Conservation (phyloP, 2,797 vertebrate species). For the Lates japonicus region DNA sequence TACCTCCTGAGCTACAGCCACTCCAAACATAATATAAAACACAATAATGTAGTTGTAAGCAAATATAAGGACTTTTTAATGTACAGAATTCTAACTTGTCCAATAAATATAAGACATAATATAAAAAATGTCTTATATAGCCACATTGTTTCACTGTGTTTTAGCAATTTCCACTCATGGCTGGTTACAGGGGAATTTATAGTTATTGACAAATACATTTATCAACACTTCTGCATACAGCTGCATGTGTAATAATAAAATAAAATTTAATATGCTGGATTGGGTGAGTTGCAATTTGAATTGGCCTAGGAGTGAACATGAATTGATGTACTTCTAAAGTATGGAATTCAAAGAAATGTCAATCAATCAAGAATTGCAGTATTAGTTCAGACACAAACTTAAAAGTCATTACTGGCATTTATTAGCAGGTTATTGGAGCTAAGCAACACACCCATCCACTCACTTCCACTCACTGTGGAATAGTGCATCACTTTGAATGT, state of each 20-base stretch:
- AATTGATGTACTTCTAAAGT: not conserved
- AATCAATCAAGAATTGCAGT: not conserved
- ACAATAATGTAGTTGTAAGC: too few relatives aligned
- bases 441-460: not conserved
- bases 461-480: not conserved
- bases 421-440: not conserved
- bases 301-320: not conserved
- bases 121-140: not conserved
- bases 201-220: too few relatives aligned
- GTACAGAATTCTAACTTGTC: too few relatives aligned
- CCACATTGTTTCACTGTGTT: not conserved
- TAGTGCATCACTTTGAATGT: not conserved
- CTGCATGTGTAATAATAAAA: not conserved
- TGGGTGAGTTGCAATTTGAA: not conserved
- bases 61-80: too few relatives aligned
- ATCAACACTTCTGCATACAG: not conserved
- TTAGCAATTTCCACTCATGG: not conserved
- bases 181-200: not conserved
- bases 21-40: too few relatives aligned
- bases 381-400: not conserved
- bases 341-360: not conserved
- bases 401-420: not conserved
- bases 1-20: too few relatives aligned
- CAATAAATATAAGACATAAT: too few relatives aligned
- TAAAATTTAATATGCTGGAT: not conserved